Conservation (phyloP, 2,113 vertebrate species). For the Corythornis cristatus region DNA sequence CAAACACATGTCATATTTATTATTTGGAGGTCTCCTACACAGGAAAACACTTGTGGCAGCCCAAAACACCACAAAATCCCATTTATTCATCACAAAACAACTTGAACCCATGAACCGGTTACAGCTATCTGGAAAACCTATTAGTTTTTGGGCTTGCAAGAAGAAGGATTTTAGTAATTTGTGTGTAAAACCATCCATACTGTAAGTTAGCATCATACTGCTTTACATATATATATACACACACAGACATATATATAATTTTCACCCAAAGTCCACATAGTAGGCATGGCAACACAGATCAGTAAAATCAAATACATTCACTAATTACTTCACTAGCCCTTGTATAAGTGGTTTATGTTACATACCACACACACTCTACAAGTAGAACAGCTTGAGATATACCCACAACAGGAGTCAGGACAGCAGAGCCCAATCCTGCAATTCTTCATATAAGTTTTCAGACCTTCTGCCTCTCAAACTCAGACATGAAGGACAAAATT, state of each 20-base stretch:
- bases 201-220: not conserved
- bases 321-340: not conserved
- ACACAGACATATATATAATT: not conserved
- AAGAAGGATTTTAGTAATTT: not conserved
- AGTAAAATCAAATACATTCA: not conserved
- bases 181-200: not conserved
- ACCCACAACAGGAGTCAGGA: not conserved
- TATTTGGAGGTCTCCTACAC: not conserved
- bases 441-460: not conserved
- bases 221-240: no score
- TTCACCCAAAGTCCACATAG: not conserved
- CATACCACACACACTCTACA: not conserved
- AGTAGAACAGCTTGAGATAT: not conserved
- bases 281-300: not conserved
- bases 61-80: not conserved
- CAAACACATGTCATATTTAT: not conserved
- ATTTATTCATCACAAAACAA: not conserved
- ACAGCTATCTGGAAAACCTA: not conserved
- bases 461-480: not conserved
- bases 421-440: not conserved
- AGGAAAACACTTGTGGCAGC: not conserved
- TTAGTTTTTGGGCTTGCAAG: not conserved
- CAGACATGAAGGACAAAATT: not conserved
- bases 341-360: not conserved
- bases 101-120: not conserved